Evolutionary conservation across 2,797 vertebrate genomes (phyloP).

Genomic region (Avahi laniger): DNA sequence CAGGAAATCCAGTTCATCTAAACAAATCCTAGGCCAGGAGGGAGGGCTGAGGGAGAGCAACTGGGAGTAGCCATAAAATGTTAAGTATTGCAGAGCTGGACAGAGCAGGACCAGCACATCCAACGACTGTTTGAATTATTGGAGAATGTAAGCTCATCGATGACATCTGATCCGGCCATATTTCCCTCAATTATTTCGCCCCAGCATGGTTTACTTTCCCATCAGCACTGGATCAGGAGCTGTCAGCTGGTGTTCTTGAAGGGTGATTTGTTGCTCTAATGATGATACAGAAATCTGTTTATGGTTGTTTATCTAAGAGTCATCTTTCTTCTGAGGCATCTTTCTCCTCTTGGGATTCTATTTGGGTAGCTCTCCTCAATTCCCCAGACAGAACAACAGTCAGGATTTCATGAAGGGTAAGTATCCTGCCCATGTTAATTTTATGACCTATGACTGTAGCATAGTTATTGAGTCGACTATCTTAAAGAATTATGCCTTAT

Average conservation of each 20-base stretch:
- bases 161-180: conserved; percentile 57
- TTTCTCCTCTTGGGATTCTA: conserved; percentile 65
- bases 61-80: background rate
- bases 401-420: conserved; percentile 43
- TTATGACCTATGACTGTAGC: conserved; percentile 54
- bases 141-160: conserved; percentile 46
- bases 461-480: background rate
- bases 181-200: conserved; percentile 68
- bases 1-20: conserved; percentile 65
- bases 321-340: conserved; percentile 70
- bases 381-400: conserved; percentile 46
- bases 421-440: conserved; percentile 28
- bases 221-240: conserved; percentile 61
- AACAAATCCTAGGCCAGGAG: conserved; percentile 42
- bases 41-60: background rate
- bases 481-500: conserved; percentile 7
- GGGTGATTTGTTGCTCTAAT: conserved; percentile 69
- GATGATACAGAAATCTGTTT: conserved; percentile 72
- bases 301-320: conserved; percentile 70
- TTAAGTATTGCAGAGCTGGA: conserved; percentile 13
- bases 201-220: conserved; percentile 61
- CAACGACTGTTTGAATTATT: conserved; percentile 61
- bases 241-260: conserved; percentile 73
- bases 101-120: background rate
- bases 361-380: conserved; percentile 35